Percentiles rank a stretch among this genome's conserved stretches.
Conservation (phyloP, 2,113 vertebrate genomes). For the Meriones unguiculatus region DNA sequence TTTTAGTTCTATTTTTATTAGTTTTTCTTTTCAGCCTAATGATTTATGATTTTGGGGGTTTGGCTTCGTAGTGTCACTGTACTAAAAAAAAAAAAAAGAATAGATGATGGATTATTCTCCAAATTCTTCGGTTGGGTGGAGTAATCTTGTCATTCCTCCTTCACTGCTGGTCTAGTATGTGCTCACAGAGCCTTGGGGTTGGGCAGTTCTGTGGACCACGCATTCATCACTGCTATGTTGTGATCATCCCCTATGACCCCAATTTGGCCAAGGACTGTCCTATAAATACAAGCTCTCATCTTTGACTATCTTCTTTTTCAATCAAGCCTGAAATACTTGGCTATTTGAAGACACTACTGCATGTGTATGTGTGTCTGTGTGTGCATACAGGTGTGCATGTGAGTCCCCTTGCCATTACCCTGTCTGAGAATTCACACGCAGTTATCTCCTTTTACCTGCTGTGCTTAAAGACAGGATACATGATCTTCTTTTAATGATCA, state of each 20-base stretch:
- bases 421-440: background rate
- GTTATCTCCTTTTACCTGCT: background rate
- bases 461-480: background rate
- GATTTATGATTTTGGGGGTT: background rate
- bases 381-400: too few relatives aligned
- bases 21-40: slow-evolving; percentile 7
- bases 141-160: background rate
- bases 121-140: background rate
- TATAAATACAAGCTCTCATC: background rate
- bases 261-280: background rate
- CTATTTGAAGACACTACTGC: background rate
- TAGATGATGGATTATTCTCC: background rate
- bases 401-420: background rate
- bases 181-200: background rate
- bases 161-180: background rate
- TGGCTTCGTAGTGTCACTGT: background rate
- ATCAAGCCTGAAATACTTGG: background rate
- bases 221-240: background rate
- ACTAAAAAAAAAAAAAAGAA: background rate
- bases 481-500: background rate
- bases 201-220: background rate
- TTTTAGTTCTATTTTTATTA: background rate
- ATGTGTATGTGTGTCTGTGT: background rate
- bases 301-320: background rate
- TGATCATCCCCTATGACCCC: background rate